Base-by-base conservation (phyloP, 1,140 invertebrate genomes). In the Brachionus sp. region DNA sequence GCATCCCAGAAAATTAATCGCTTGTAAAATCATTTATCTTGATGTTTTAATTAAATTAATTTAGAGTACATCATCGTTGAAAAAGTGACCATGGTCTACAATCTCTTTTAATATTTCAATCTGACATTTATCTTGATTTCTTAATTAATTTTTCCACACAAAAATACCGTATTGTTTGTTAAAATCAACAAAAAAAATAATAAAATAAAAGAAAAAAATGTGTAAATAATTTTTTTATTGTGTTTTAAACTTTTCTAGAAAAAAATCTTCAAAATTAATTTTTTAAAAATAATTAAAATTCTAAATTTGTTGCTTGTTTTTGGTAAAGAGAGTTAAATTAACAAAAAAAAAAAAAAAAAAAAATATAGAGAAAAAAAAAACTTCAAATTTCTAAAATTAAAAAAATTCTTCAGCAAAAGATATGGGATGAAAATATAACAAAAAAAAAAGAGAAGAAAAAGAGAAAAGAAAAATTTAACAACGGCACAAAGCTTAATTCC, bases 241-340 rank as follows among this genome's bases (percentile, higher is more conserved):
- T 29, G 29, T 29, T 46, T 46, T 46, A 13, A 46, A 46, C 44
- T 46, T 46, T 46, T 46, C 7, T 46, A 6, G 12, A 13, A 46
- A 12, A 46, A 46, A 46, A 46, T 13, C 9, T 13, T 46, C 12
- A 46, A 46, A 46, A 46, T 46, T 46, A 46, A 46, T 46, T 46
- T 46, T 9, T 6, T 25, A 70, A 70, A 70, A 70, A 37, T 70
- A 70, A 66, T 66, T 66, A 70, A 70, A 70, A 70, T 70, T 70
- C 66, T 42, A 35, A 70, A n/a, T 57, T 57, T 57, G n/a, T 57
- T n/a, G n/a, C 5, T 68, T 35, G 13, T 33, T 33, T 68, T 68
- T 33, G 3, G 44, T 46, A n/a, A 13, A n/a, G 12, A 53, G 6
- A 53, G 50, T 53, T 9, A 53, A 53, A 19, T 53, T 53, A 19